Conservation (phyloP, 2,888 invertebrate species). For the Neoascia interrupta region DNA sequence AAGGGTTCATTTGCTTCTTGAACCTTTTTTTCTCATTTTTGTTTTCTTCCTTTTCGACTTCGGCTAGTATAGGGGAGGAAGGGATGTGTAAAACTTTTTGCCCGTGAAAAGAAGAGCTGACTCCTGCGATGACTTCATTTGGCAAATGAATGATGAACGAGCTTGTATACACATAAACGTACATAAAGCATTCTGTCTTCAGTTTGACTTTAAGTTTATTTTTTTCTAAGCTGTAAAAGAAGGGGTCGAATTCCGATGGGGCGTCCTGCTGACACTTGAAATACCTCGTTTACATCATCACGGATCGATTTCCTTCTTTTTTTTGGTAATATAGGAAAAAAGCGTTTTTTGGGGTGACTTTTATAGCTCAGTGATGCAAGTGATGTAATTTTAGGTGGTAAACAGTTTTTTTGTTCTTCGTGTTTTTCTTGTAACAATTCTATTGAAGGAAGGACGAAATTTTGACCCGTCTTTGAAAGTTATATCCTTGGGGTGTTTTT, state of each 20-base stretch:
- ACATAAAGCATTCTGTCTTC: conserved; percentile 24
- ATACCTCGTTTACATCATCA: conserved; percentile 31
- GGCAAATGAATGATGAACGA: conserved; percentile 64
- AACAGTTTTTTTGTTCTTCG: conserved; percentile 23
- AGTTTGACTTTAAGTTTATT: conserved; percentile 10
- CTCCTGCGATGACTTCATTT: conserved; percentile 63
- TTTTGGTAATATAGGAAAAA: conserved; percentile 27
- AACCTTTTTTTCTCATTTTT: conserved; percentile 23
- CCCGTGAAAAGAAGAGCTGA: conserved; percentile 26
- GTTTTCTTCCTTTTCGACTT: not conserved
- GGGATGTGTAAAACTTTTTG: conserved; percentile 40
- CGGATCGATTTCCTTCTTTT: conserved; percentile 37
- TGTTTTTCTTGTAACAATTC: conserved; percentile 15
- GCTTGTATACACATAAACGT: not conserved
- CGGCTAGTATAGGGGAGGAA: not conserved
- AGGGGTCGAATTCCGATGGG: conserved; percentile 46
- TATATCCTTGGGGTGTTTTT: conserved; percentile 40
- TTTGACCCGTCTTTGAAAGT: conserved; percentile 27
- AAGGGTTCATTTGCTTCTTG: conserved; percentile 59
- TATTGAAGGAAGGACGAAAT: conserved; percentile 26
- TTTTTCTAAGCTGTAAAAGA: not conserved
- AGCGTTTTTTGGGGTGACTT: conserved; percentile 47
- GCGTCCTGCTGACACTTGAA: conserved; percentile 43
- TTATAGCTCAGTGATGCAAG: conserved; percentile 53
- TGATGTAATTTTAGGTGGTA: conserved; percentile 58